Evolutionary conservation across 2,113 vertebrate genomes (phyloP).

Genomic region (Menura novaehollandiae): DNA sequence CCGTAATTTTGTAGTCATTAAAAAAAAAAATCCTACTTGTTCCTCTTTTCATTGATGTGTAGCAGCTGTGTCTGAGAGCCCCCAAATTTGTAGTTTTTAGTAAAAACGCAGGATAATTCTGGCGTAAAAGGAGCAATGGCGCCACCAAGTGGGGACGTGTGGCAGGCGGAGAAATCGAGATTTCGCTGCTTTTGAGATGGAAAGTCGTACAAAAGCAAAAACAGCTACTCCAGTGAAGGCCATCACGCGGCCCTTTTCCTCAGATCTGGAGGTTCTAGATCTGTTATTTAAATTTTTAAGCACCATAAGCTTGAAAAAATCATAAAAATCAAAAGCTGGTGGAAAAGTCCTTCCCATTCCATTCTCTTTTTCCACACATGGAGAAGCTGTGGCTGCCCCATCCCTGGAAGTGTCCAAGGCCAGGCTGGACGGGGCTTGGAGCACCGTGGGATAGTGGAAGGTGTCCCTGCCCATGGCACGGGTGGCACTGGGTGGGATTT

Average conservation of each 20-base stretch:
- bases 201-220: neutral
- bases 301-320: neutral
- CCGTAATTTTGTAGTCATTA: neutral
- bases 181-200: neutral
- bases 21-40: neutral
- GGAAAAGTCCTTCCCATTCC: neutral
- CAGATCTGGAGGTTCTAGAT: neutral
- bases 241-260: fast-evolving
- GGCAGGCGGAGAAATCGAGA: fast-evolving
- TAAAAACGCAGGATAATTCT: fast-evolving
- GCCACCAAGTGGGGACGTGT: neutral
- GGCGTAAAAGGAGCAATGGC: neutral
- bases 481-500: fast-evolving
- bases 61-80: neutral
- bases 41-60: neutral
- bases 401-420: neutral
- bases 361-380: neutral
- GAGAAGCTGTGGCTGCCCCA: neutral
- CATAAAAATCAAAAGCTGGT: neutral
- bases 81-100: neutral
- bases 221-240: fast-evolving
- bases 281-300: neutral
- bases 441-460: neutral
- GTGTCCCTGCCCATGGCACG: neutral
- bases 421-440: neutral